phyloP scores from a whole-genome alignment of 2,113 vertebrate genomes.

The Sylvilagus bachmani region DNA sequence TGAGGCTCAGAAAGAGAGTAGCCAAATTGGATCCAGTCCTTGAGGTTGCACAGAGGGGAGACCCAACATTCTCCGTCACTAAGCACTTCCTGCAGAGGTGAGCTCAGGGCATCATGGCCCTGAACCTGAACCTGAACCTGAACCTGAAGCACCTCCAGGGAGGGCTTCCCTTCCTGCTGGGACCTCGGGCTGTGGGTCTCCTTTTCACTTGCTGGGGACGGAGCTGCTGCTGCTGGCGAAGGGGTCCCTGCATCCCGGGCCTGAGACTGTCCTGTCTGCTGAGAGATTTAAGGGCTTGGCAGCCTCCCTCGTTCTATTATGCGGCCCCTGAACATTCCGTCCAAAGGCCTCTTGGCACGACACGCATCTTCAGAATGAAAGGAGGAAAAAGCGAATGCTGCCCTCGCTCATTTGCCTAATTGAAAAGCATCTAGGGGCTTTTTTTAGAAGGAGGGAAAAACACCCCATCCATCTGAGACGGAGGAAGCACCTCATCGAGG shows the following conservation, averaged over 20 bases:
- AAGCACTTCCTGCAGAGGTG: background rate
- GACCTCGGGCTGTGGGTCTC: background rate
- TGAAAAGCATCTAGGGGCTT: conserved; percentile 71
- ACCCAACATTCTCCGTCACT: background rate
- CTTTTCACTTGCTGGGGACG: background rate
- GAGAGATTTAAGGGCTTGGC: conserved; percentile 67
- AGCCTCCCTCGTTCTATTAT: conserved; percentile 20
- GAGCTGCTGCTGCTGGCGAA: background rate
- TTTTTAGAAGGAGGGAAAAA: conserved; percentile 21
- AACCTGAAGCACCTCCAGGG: background rate
- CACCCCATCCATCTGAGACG: conserved; percentile 49
- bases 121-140: background rate
- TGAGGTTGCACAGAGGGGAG: background rate
- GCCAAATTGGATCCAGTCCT: background rate
- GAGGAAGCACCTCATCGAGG: conserved; percentile 52
- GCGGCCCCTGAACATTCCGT: conserved; percentile 74
- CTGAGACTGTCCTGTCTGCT: conserved; percentile 44
- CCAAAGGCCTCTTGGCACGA: conserved; percentile 67
- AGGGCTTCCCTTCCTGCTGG: background rate
- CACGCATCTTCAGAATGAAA: conserved; percentile 54
- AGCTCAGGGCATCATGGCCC: background rate
- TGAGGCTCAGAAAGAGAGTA: background rate
- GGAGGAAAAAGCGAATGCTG: conserved; percentile 1
- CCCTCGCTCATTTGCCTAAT: conserved; percentile 76
- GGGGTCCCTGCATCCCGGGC: conserved; percentile 29